Evolutionary conservation across 1,140 invertebrate genomes (phyloP).

Genomic region (Brachionus manjavacas): DNA sequence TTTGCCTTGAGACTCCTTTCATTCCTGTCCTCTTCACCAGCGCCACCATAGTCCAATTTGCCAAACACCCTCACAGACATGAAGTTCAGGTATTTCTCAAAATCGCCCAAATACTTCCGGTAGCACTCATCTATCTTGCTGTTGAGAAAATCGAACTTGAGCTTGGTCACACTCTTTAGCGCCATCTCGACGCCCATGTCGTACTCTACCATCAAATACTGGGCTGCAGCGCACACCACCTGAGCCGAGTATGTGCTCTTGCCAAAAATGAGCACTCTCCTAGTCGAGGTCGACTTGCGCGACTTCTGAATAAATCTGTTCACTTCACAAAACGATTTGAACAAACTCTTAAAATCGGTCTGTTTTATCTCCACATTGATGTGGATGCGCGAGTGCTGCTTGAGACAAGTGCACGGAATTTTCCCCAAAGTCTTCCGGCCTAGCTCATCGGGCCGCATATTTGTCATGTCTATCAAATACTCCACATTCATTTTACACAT

Average conservation of each 20-base stretch:
- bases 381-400: slow-evolving; percentile 12
- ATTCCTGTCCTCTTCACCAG: not conserved
- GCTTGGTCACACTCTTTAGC: not conserved
- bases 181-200: slow-evolving; percentile 17
- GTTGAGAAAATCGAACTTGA: not conserved
- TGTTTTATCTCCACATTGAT: not conserved
- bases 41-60: not conserved
- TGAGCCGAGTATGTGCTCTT: not conserved
- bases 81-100: slow-evolving; percentile 7
- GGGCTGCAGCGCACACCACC: not conserved
- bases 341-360: slow-evolving; percentile 6
- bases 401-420: slow-evolving; percentile 28
- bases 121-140: not conserved
- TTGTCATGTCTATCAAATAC: slow-evolving; percentile 12
- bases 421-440: not conserved
- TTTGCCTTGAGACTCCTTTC: not conserved
- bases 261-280: slow-evolving; percentile 14
- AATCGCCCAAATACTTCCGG: not conserved
- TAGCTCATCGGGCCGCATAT: slow-evolving; percentile 23
- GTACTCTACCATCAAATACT: slow-evolving; percentile 41
- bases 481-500: slow-evolving; percentile 37
- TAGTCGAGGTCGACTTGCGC: not conserved
- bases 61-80: not conserved
- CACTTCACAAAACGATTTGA: slow-evolving; percentile 24
- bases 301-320: slow-evolving; percentile 33